These are phyloP conservation scores for Phaedon cochleariae DNA, from an alignment of 2,888 invertebrate species.

Conservation along the genomic window DNA sequence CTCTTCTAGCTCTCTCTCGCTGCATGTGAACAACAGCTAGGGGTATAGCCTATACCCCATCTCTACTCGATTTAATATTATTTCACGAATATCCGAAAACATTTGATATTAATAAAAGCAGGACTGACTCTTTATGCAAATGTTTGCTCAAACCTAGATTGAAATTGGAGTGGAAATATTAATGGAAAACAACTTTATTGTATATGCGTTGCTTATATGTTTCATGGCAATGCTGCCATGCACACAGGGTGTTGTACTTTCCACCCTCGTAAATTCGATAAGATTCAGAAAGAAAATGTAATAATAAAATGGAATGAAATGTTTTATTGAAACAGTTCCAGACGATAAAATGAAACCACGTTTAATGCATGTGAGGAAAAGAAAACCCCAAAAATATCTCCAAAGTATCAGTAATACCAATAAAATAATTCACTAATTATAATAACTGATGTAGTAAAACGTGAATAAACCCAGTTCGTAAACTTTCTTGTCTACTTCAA, in stretches of 20 bases:
- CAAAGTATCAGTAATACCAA: conserved; percentile 6
- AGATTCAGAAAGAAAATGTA: too few relatives aligned
- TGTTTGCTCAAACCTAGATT: conserved; percentile 40
- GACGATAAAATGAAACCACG: not conserved
- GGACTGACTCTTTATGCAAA: conserved; percentile 40
- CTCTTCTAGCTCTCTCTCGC: not conserved
- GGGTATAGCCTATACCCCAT: conserved; percentile 32
- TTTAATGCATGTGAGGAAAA: conserved; percentile 1
- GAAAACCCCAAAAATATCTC: not conserved
- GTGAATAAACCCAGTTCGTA: conserved; percentile 11
- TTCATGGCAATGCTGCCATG: too few relatives aligned
- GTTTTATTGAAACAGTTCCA: too few relatives aligned
- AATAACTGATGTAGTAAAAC: conserved; percentile 16
- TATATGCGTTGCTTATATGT: too few relatives aligned
- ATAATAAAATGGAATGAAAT: too few relatives aligned
- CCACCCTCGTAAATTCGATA: too few relatives aligned
- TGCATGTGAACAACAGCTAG: not conserved
- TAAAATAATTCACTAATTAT: conserved; percentile 11
- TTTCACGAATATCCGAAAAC: conserved; percentile 30
- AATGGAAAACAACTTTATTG: conserved; percentile 22
- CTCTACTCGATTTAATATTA: conserved; percentile 35
- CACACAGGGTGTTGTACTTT: too few relatives aligned
- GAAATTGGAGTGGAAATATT: conserved; percentile 38
- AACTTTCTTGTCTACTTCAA: conserved; percentile 1
- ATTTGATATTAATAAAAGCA: conserved; percentile 46